Evolutionary conservation across 2,797 vertebrate genomes (phyloP).

Genomic region (Odontamblyopus lacepedii): DNA sequence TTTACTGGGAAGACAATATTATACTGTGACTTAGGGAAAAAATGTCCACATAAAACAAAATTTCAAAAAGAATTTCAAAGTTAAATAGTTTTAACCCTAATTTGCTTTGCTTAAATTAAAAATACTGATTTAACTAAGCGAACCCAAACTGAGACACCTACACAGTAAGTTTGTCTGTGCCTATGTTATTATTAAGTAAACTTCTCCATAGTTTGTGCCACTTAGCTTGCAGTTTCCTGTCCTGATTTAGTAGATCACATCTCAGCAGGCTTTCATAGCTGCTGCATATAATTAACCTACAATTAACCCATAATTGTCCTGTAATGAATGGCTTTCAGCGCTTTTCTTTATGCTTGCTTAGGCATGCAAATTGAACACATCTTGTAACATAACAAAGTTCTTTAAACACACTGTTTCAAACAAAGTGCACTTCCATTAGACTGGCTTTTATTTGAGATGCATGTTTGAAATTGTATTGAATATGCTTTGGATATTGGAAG

Average conservation of each 20-base stretch:
- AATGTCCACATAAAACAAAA: background rate
- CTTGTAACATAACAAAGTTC: constrained; percentile 4
- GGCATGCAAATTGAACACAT: constrained; percentile 29
- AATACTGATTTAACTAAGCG: background rate
- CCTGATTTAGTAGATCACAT: constrained; percentile 43
- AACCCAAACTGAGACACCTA: background rate
- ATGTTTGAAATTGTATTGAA: constrained; percentile 55
- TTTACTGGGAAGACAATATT: background rate
- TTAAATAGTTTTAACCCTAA: background rate
- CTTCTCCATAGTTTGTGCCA: background rate
- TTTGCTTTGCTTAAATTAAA: background rate
- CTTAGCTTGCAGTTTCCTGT: background rate
- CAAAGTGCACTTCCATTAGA: constrained; percentile 47
- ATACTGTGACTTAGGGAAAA: background rate
- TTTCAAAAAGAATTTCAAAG: background rate
- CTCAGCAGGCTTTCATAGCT: constrained; percentile 47
- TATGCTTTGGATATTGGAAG: constrained; percentile 65
- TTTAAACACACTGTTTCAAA: background rate
- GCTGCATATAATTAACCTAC: constrained; percentile 55
- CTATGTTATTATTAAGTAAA: background rate
- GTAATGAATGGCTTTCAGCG: constrained; percentile 39
- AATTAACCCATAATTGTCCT: constrained; percentile 44
- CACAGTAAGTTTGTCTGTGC: background rate
- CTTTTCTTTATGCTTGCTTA: constrained; percentile 17
- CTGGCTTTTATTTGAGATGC: constrained; percentile 50